phyloP scores from a whole-genome alignment of 2,888 invertebrate species.

The Beris morrisii region DNA sequence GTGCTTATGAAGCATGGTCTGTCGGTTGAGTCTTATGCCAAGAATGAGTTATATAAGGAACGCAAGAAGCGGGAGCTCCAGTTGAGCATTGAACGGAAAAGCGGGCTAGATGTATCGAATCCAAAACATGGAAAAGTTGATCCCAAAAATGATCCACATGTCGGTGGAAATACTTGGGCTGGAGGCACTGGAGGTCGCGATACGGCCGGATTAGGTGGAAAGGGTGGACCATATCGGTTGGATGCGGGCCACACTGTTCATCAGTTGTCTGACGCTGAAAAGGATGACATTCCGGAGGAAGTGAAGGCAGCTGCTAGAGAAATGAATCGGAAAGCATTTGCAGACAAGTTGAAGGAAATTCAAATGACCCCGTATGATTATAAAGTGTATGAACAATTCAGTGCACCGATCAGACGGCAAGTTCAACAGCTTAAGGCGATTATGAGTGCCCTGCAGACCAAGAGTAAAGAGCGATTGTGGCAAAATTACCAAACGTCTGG shows the following conservation, averaged over 20 bases:
- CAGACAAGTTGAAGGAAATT: constrained; percentile 84
- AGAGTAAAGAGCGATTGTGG: constrained; percentile 94
- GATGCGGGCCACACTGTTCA: constrained; percentile 93
- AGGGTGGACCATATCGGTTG: constrained; percentile 92
- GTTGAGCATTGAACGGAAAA: constrained; percentile 72
- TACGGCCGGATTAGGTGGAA: constrained; percentile 94
- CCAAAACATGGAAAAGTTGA: constrained; percentile 95
- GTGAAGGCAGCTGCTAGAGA: constrained; percentile 86
- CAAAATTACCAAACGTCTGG: constrained; percentile 90
- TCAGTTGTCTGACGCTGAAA: constrained; percentile 89
- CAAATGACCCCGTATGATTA: constrained; percentile 95
- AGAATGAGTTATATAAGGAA: constrained; percentile 50
- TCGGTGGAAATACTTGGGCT: constrained; percentile 97
- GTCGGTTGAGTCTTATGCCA: constrained; percentile 65
- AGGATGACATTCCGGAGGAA: constrained; percentile 86
- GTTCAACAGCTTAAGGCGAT: constrained; percentile 77
- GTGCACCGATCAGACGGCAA: constrained; percentile 75
- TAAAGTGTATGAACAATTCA: constrained; percentile 79
- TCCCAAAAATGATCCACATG: constrained; percentile 86
- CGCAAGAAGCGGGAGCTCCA: constrained; percentile 65
- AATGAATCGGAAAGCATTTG: constrained; percentile 89
- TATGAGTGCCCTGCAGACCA: constrained; percentile 84
- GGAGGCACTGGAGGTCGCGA: constrained; percentile 92
- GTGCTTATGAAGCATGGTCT: constrained; percentile 87
- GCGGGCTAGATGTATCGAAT: constrained; percentile 62